Percentiles rank a stretch among this genome's conserved stretches.
These are phyloP conservation scores for Zaprionus bogoriensis DNA, from an alignment of 2,888 invertebrate genomes.

Conservation along the genomic window DNA sequence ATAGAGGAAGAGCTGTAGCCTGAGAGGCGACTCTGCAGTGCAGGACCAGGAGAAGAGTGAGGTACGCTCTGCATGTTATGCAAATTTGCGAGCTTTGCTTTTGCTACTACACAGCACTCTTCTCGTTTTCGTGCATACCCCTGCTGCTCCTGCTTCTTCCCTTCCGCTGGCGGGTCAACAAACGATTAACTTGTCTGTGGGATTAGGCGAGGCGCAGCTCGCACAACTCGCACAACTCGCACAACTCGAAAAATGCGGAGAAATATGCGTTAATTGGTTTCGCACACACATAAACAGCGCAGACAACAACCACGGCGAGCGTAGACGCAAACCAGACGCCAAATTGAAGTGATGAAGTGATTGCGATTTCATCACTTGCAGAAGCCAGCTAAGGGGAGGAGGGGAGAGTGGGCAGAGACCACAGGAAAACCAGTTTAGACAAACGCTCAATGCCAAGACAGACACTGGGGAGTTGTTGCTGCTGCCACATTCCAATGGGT, in stretches of 20 bases:
- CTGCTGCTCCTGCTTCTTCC: background rate
- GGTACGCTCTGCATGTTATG: constrained; percentile 45
- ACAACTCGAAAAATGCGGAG: constrained; percentile 25
- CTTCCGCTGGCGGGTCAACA: constrained; percentile 54
- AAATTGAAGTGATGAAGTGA: constrained; percentile 35
- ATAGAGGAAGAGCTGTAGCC: constrained; percentile 12
- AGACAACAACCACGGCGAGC: constrained; percentile 39
- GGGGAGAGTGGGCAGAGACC: background rate
- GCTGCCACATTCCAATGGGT: constrained; percentile 3
- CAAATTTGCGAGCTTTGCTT: constrained; percentile 57
- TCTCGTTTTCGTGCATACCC: no score
- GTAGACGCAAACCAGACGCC: constrained; percentile 41
- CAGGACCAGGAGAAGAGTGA: constrained; percentile 1
- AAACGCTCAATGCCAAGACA: constrained; percentile 17
- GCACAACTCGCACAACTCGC: no score
- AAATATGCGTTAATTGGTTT: constrained; percentile 72
- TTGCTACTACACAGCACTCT: background rate
- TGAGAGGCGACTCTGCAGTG: background rate
- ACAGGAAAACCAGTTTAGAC: constrained; percentile 46
- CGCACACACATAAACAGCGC: constrained; percentile 24
- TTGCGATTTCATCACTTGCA: constrained; percentile 37
- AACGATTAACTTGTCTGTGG: constrained; percentile 73
- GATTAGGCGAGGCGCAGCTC: constrained; percentile 42
- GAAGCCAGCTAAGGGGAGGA: background rate
- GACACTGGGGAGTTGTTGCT: no score